Conservation (phyloP, 2,113 vertebrate genomes). For the Channa maculata region DNA sequence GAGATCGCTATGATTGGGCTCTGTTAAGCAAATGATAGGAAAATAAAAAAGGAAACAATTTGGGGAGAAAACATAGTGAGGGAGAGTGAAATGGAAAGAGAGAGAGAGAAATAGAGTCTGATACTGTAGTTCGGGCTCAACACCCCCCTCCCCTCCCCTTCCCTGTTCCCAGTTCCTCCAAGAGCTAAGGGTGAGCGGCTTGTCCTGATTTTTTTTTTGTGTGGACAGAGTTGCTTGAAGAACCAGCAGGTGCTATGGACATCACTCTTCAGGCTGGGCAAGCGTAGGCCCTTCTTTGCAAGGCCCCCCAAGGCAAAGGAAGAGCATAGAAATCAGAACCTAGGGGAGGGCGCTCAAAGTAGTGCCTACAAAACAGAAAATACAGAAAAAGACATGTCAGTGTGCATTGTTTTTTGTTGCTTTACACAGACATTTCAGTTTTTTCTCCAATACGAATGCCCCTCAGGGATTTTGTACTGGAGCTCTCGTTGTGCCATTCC, state of each 20-base stretch:
- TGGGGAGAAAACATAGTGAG: conserved; percentile 74
- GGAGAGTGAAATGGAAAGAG: conserved; percentile 73
- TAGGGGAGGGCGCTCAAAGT: conserved; percentile 84
- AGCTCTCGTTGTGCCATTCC: conserved; percentile 5
- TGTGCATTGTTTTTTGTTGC: conserved; percentile 3
- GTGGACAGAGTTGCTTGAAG: conserved; percentile 88
- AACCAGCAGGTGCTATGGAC: conserved; percentile 88
- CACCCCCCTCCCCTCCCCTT: conserved; percentile 74
- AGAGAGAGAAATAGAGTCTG: conserved; percentile 83
- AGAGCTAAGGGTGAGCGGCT: conserved; percentile 85
- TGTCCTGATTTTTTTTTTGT: conserved; percentile 85
- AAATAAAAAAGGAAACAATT: conserved; percentile 68
- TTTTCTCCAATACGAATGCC: conserved; percentile 29
- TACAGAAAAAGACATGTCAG: conserved; percentile 45
- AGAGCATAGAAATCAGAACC: conserved; percentile 87
- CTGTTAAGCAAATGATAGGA: conserved; percentile 79
- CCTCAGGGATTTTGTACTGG: conserved; percentile 13
- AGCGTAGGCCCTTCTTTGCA: conserved; percentile 82
- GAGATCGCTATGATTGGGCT: conserved; percentile 78
- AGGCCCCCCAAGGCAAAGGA: conserved; percentile 87
- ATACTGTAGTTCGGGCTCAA: conserved; percentile 75
- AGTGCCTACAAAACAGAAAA: conserved; percentile 78
- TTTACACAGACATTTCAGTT: conserved; percentile 49
- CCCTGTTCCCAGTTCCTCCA: conserved; percentile 77
- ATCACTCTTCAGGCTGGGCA: conserved; percentile 87